Conservation (phyloP, 2,113 vertebrate species). For the Platysternon megacephalum region DNA sequence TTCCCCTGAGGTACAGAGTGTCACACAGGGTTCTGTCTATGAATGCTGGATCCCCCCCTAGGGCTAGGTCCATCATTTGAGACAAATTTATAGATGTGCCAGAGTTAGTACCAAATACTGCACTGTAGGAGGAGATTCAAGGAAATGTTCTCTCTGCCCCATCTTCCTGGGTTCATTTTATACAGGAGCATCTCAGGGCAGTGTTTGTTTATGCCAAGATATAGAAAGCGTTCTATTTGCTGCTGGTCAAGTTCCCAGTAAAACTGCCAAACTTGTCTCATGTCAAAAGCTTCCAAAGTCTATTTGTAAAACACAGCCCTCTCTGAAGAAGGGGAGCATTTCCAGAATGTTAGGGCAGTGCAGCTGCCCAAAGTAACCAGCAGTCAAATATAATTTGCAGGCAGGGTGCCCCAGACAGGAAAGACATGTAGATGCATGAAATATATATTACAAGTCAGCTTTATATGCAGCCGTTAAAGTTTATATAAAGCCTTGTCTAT, state of each 20-base stretch:
- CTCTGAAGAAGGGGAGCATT: background rate
- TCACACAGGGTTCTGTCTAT: background rate
- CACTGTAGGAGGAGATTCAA: background rate
- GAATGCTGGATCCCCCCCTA: background rate
- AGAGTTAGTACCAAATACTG: background rate
- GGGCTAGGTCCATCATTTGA: background rate
- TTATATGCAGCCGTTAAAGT: constrained; percentile 18
- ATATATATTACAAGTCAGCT: background rate
- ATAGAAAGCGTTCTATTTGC: constrained; percentile 52
- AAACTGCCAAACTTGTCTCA: constrained; percentile 49
- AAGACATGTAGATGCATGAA: constrained; percentile 31
- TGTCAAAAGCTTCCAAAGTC: constrained; percentile 38
- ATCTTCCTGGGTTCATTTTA: fast-evolving
- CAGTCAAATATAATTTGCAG: constrained; percentile 41
- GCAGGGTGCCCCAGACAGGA: background rate
- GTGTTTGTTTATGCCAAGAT: constrained; percentile 63
- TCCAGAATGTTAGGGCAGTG: background rate
- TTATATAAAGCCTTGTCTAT: background rate
- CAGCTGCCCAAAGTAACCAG: constrained; percentile 33
- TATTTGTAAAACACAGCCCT: background rate
- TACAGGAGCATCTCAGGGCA: constrained; percentile 42
- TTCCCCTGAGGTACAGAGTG: too few species aligned
- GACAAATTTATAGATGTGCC: background rate
- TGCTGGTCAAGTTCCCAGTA: constrained; percentile 3
- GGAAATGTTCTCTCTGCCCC: background rate